Base-by-base conservation (phyloP, 2,888 invertebrate genomes). In the Eurytoma adleriae region DNA sequence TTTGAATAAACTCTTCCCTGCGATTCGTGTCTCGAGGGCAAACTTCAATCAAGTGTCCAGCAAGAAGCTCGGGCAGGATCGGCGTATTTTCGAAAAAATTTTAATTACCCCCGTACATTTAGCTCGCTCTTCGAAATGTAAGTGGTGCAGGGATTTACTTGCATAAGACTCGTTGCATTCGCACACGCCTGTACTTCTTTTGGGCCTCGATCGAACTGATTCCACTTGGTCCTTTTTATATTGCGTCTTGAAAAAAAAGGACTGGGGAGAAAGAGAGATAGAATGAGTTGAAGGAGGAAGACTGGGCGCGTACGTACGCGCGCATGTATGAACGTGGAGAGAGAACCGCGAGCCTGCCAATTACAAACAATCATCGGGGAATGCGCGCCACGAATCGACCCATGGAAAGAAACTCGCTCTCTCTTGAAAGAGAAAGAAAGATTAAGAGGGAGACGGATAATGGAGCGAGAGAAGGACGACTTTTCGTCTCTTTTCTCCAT, bases 281-380 rank as follows among this genome's bases (percentile, higher is more conserved):
- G 20, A 57, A 14, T 3, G 52, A 16, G 16, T 52, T 2, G 4
- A 30, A 59, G 4, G 20, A 12, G 24, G 59, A 61, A 61, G 24
- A 61, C 13, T 20, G 59, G 27, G 24, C 59, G 59, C 59, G 59
- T 5, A 14, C 14, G n/a, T 54, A 54, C 54, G 4, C n/a, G 14
- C 16, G n/a, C 13, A 54, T 54, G n/a, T 16, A 54, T 54, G 40
- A 40, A 40, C 40, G 40, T 10, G 40, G 40, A 66, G 48, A 40
- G 40, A 48, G 59, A 69, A 78, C 24, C 59, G 50, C 70, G 68
- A 68, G 72, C 61, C 62, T 52, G 71, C 57, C 80, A 82, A 81
- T 81, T 81, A 81, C 75, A 67, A 78, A 75, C 75, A 78, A 81
- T 81, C 75, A 81, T 76, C 50, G 72, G 64, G 64, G 75, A 81